These are phyloP conservation scores for Nemapogon koenigi DNA, from an alignment of 2,888 invertebrate species.

Conservation along the genomic window DNA sequence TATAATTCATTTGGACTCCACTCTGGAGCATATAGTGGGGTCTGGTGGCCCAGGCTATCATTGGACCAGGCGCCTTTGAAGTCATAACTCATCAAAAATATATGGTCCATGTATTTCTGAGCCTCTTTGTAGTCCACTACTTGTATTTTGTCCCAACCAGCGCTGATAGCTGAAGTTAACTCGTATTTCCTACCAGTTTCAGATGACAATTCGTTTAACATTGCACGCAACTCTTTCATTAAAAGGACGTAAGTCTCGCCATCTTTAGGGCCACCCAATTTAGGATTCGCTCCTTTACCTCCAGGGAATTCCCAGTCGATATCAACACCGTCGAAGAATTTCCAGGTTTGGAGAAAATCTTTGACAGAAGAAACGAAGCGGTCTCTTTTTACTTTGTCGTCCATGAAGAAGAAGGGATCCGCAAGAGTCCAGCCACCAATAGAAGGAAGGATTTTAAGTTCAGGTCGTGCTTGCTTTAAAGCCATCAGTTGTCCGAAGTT, in stretches of 20 bases:
- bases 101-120: conserved; percentile 57
- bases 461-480: conserved; percentile 50
- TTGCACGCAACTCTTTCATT: conserved; percentile 50
- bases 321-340: conserved; percentile 57
- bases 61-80: conserved; percentile 60
- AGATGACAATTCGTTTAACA: conserved; percentile 45
- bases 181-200: conserved; percentile 52
- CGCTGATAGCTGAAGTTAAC: conserved; percentile 55
- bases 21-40: conserved; percentile 44
- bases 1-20: conserved; percentile 54
- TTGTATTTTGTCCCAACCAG: conserved; percentile 59
- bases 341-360: conserved; percentile 55
- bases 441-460: conserved; percentile 50
- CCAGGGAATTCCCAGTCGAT: conserved; percentile 62
- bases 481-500: conserved; percentile 58
- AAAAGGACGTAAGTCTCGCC: conserved; percentile 43
- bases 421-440: conserved; percentile 56
- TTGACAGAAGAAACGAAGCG: conserved; percentile 52
- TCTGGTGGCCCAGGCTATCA: conserved; percentile 50
- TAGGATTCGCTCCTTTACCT: conserved; percentile 54
- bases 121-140: conserved; percentile 52
- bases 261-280: conserved; percentile 47
- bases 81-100: conserved; percentile 57
- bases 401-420: conserved; percentile 56
- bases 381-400: conserved; percentile 40